Base-by-base conservation (phyloP, 2,113 vertebrate species). In the Mesocricetus auratus region DNA sequence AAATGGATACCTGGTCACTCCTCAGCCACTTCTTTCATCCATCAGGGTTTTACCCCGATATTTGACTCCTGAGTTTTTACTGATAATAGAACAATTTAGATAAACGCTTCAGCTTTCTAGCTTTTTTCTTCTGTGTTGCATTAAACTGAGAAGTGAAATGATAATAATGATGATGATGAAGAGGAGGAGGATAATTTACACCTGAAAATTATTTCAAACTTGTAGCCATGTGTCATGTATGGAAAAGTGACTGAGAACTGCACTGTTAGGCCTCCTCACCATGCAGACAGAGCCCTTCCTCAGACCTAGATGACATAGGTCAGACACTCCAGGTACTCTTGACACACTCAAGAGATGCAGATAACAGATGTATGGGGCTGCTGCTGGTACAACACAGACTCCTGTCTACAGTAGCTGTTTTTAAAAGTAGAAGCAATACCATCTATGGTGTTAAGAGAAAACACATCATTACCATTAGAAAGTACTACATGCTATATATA, bases 171-270 rank as follows among this genome's bases (percentile, higher is more conserved):
- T 36, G 66, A 36, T 36, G 15, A 19, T 7, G 33, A 33, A 16
- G n/a, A 42, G 10, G 21, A 11, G 10, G 4, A 24, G 22, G 3
- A 74, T 75, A 42, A 74, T 78, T 56, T 71, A 93, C 69, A n/a
- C 16, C 39, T 94, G 29, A 50, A 95, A 83, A 88, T 60, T 7
- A 58, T 29, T 90, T 93, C 86, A 95, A 92, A 96, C 90, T 71
- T 82, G 69, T 19, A 64, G n/a, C 56, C 62, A 69, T n/a, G 15
- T 17, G 22, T 45, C 24, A 68, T 2, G 3, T 42, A 60, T 33
- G 19, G 19, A 11, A 12, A 12, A 5, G 22, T 9, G 15, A n/a
- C 36, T 39, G 47, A 68, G 15, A 53, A 31, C n/a, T n/a, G 45
- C 33, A 53, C 29, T 42, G 45, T 78, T 36, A 62, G 39, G 17